A percentile compares a stretch with the other conserved stretches of the same genome.
These are phyloP conservation scores for Gymnodraco acuticeps DNA, from an alignment of 2,797 vertebrate species.

Conservation along the genomic window DNA sequence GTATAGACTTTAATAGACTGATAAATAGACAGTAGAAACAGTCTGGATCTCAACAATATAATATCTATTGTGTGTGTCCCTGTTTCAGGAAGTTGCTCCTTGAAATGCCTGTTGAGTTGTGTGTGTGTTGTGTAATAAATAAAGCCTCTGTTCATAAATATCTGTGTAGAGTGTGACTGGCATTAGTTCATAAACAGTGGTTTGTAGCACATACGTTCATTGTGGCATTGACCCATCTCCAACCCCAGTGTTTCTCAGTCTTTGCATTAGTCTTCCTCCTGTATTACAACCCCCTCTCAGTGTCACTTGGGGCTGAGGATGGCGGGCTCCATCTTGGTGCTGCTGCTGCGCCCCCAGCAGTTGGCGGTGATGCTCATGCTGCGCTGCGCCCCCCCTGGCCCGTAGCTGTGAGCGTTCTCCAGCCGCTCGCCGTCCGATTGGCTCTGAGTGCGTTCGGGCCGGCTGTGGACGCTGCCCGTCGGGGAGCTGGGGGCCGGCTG, in stretches of 20 bases:
- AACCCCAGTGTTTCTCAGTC: conserved; percentile 59
- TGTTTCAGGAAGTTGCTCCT: conserved; percentile 42
- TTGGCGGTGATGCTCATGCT: conserved; percentile 94
- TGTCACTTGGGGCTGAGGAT: conserved; percentile 86
- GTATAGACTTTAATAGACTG: conserved; percentile 40
- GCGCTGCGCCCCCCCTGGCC: conserved; percentile 82
- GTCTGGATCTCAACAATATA: conserved; percentile 45
- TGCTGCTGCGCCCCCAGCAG: conserved; percentile 92
- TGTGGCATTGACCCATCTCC: conserved; percentile 48
- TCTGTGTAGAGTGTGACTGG: conserved; percentile 44
- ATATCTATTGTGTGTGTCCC: conserved; percentile 45
- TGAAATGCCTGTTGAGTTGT: conserved; percentile 54
- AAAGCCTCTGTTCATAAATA: conserved; percentile 37
- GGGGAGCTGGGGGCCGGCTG: conserved; percentile 86
- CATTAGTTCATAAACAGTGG: conserved; percentile 55
- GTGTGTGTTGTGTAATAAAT: conserved; percentile 54
- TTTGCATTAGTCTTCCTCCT: conserved; percentile 24
- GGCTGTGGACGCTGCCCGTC: conserved; percentile 66
- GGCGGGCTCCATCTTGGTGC: conserved; percentile 88
- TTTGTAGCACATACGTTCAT: conserved; percentile 73
- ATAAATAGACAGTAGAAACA: conserved; percentile 70
- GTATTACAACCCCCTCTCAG: conserved; percentile 32
- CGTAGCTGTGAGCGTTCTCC: conserved; percentile 80
- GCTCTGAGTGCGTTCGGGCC: conserved; percentile 91
- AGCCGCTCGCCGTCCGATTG: conserved; percentile 88